These are phyloP conservation scores for Pseudorhombus dupliciocellatus DNA, from an alignment of 2,113 vertebrate genomes.

Conservation along the genomic window DNA sequence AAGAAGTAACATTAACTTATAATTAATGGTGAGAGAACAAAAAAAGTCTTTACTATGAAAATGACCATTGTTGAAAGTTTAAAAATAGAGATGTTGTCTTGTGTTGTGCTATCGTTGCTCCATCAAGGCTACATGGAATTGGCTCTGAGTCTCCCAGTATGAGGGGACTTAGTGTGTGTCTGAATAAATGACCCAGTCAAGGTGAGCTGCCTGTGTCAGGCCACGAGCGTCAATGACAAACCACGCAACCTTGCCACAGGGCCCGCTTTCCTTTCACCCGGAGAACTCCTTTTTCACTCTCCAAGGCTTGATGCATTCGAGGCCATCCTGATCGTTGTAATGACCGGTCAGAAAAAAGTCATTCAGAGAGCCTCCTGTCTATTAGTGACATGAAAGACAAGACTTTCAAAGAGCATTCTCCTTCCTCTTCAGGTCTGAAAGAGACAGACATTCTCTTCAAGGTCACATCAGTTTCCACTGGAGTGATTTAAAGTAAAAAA, in stretches of 20 bases:
- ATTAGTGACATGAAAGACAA: slow-evolving; percentile 64
- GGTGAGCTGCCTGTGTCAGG: slow-evolving; percentile 63
- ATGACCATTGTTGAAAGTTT: slow-evolving; percentile 20
- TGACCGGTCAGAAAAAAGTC: slow-evolving; percentile 46
- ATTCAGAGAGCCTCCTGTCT: slow-evolving; percentile 61
- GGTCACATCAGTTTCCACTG: slow-evolving; percentile 64
- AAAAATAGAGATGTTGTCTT: slow-evolving; percentile 45
- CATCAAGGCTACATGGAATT: slow-evolving; percentile 67
- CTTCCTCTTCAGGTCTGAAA: slow-evolving; percentile 52
- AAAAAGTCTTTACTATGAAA: neutral
- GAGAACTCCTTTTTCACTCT: slow-evolving; percentile 58
- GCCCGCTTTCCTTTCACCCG: slow-evolving; percentile 59
- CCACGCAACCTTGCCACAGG: slow-evolving; percentile 64
- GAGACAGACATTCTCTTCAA: slow-evolving; percentile 50
- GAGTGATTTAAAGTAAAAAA: slow-evolving; percentile 54
- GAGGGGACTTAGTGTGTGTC: slow-evolving; percentile 59
- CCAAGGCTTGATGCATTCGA: slow-evolving; percentile 61
- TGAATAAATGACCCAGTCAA: slow-evolving; percentile 77
- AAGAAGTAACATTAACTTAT: slow-evolving; percentile 14
- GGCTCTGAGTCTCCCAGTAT: slow-evolving; percentile 34
- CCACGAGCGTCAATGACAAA: slow-evolving; percentile 66
- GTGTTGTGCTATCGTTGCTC: slow-evolving; percentile 23
- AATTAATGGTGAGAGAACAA: slow-evolving; percentile 27
- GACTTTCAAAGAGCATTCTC: slow-evolving; percentile 57
- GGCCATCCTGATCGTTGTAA: slow-evolving; percentile 55